Conservation (phyloP, 2,888 invertebrate species). For the Lamellibrachia satsuma region DNA sequence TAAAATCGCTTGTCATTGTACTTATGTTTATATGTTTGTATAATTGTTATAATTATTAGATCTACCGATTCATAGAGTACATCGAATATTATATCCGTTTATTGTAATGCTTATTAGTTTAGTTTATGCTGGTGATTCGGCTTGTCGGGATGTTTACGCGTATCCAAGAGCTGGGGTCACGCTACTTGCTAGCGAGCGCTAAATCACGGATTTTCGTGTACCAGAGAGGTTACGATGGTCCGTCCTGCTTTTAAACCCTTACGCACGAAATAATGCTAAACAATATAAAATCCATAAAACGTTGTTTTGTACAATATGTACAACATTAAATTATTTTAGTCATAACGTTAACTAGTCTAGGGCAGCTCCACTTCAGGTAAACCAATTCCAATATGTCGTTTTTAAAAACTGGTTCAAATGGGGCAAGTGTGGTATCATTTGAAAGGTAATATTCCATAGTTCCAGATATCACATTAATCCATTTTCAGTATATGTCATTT, state of each 20-base stretch:
- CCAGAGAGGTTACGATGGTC: neutral
- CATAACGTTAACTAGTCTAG: too few relatives aligned
- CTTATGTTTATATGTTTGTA: neutral
- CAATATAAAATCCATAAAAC: neutral
- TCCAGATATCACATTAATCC: too few relatives aligned
- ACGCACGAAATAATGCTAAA: neutral
- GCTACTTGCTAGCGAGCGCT: neutral
- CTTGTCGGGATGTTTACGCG: neutral
- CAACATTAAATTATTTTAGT: too few relatives aligned
- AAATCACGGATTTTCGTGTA: neutral
- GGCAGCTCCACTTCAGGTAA: too few relatives aligned
- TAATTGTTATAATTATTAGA: neutral
- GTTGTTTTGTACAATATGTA: neutral
- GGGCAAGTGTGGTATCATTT: too few relatives aligned
- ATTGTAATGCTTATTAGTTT: neutral
- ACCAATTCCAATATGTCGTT: too few relatives aligned
- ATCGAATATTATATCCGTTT: neutral
- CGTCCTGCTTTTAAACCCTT: neutral
- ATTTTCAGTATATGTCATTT: too few relatives aligned
- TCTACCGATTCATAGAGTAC: neutral
- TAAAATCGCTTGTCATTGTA: neutral
- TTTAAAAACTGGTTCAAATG: too few relatives aligned
- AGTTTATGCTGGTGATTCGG: neutral
- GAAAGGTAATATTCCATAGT: too few relatives aligned
- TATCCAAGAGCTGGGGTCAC: neutral